phyloP scores from a whole-genome alignment of 1,140 invertebrate species.

The Caenorhabditis tropicalis region DNA sequence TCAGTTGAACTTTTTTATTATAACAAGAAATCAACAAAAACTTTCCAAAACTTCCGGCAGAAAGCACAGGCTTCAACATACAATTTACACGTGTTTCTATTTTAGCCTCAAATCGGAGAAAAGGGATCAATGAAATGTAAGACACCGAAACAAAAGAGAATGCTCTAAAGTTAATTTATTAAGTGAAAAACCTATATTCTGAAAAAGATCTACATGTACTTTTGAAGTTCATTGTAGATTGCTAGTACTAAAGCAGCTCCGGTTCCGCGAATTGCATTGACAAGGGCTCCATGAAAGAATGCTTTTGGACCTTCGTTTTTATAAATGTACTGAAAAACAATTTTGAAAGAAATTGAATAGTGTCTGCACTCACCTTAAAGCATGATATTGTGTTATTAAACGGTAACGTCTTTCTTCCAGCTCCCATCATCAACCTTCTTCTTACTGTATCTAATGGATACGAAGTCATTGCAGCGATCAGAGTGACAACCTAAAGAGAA shows the following conservation, averaged over 20 bases:
- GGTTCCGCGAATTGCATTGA: slow-evolving; percentile 77
- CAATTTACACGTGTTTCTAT: not conserved
- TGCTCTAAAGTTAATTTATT: not conserved
- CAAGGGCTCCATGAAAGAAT: slow-evolving; percentile 75
- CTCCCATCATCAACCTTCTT: slow-evolving; percentile 75
- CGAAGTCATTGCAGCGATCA: slow-evolving; percentile 75
- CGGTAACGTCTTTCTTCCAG: slow-evolving; percentile 74
- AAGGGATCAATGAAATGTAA: not conserved
- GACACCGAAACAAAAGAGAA: not conserved
- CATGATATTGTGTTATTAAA: slow-evolving; percentile 74
- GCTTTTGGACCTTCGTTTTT: slow-evolving; percentile 74
- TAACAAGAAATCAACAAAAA: not conserved
- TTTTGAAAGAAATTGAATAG: not conserved
- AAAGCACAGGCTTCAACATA: not conserved
- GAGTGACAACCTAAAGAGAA: slow-evolving; percentile 73
- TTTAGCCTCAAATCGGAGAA: not conserved
- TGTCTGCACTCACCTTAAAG: slow-evolving; percentile 56
- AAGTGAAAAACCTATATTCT: not conserved
- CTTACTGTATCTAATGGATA: slow-evolving; percentile 76
- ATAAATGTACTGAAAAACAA: slow-evolving; percentile 77
- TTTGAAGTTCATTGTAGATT: slow-evolving; percentile 75
- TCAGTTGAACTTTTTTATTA: not conserved
- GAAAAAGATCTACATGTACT: slow-evolving; percentile 58
- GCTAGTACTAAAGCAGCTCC: slow-evolving; percentile 76
- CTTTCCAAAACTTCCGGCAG: not conserved